Base-by-base conservation (phyloP, 2,113 vertebrate genomes). In the Natator depressus region DNA sequence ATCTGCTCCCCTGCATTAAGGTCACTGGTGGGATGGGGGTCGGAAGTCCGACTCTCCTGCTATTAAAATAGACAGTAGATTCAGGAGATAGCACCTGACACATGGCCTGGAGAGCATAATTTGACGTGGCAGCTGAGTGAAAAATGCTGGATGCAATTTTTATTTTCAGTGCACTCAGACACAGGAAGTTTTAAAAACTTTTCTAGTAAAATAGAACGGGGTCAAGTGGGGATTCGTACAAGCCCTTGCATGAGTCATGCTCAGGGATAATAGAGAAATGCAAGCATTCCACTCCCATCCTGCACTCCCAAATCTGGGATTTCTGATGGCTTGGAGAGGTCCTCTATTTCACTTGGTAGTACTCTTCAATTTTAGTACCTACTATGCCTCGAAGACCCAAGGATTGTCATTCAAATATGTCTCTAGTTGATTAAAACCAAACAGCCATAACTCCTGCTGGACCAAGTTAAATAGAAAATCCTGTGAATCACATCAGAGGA, bases 51-150 rank as follows among this genome's bases (percentile, higher is more conserved):
- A 65, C n/a, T 93, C 79, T 90, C 65, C 50, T 81, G 78, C 51
- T 84, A 2, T 79, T 86, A 86, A 78, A 90, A n/a, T 31, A 96
- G 87, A 82, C 46, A 5, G 0, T 69, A 31, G 55, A 79, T 89
- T 84, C 79, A 92, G 55, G 84, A 85, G 90, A 95, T 93, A 3
- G 17, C 0, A 62, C 87, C 83, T 94, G 96, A 97, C 95, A 94
- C 82, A 46, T 82, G 84, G 91, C 54, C 49, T 3, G 35, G 8
- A 91, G 97, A 96, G 78, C 29, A 35, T 97, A 94, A 97, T 96
- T 82, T 50, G 89, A 94, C 2, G 9, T 94, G 97, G 95, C 97
- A 96, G 96, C 92, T 93, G 97, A 93, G 89, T 93, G 90, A 80
- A 92, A 96, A 95, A 54, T 54, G 94, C 85, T 90, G 92, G 93